phyloP scores from a whole-genome alignment of 2,888 invertebrate genomes.

The Epinotia demarniana region DNA sequence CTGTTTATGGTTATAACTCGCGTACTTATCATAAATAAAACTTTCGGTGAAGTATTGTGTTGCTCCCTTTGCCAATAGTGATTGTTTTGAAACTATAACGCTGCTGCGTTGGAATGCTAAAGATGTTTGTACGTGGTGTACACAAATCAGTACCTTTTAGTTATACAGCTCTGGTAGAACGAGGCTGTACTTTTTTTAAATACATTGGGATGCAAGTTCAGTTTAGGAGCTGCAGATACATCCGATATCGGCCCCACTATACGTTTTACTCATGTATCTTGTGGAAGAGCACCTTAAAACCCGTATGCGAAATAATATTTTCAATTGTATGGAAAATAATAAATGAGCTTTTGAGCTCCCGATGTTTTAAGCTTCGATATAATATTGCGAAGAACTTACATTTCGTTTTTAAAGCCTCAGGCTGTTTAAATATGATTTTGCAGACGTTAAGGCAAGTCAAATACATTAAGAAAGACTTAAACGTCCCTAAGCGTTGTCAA shows the following conservation, averaged over 20 bases:
- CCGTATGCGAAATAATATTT: neutral
- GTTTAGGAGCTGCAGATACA: too few relatives aligned
- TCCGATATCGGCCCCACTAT: too few relatives aligned
- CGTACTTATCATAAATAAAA: neutral
- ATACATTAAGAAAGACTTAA: neutral
- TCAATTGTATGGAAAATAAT: neutral
- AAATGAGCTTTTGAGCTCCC: neutral
- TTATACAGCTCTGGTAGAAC: too few relatives aligned
- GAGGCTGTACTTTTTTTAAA: too few relatives aligned
- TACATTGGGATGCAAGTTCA: too few relatives aligned
- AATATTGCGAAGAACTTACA: neutral
- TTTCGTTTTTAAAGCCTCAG: constrained; percentile 3
- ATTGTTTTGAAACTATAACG: neutral
- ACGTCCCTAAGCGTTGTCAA: neutral
- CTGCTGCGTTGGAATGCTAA: too few relatives aligned
- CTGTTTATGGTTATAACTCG: neutral
- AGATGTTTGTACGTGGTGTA: too few relatives aligned
- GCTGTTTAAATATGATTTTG: neutral
- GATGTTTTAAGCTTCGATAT: neutral
- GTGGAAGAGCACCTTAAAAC: neutral
- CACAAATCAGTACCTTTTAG: too few relatives aligned
- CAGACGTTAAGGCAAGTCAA: constrained; percentile 8
- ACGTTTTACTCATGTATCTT: too few relatives aligned
- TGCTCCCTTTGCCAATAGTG: neutral
- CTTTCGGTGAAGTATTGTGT: neutral